These are phyloP conservation scores for Papilio machaon DNA, from an alignment of 1,140 invertebrate species.

Conservation along the genomic window DNA sequence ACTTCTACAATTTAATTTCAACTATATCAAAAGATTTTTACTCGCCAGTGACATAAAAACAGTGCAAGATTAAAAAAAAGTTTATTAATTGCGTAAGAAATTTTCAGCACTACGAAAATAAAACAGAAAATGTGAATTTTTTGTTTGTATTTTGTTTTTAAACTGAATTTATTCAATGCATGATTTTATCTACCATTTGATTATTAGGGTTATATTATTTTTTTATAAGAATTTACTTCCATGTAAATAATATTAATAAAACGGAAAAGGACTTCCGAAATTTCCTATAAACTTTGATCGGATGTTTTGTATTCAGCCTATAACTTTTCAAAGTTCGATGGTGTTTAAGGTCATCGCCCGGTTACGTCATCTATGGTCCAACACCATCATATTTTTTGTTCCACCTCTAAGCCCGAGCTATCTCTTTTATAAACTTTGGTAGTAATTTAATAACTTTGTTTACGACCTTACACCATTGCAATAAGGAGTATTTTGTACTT, in stretches of 20 bases:
- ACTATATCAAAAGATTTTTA: not conserved
- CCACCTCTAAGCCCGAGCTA: slow-evolving; percentile 45
- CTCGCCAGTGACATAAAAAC: not conserved
- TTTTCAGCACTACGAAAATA: too few relatives aligned
- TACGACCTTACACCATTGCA: slow-evolving; percentile 37
- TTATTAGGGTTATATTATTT: too few relatives aligned
- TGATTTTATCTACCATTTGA: too few relatives aligned
- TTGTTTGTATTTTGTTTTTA: too few relatives aligned
- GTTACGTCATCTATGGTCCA: slow-evolving; percentile 67
- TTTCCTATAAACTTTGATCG: slow-evolving; percentile 22
- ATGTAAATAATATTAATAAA: not conserved
- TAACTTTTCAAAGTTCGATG: slow-evolving; percentile 54
- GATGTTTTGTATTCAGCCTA: slow-evolving; percentile 54
- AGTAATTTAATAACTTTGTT: slow-evolving; percentile 36
- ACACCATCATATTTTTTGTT: slow-evolving; percentile 67
- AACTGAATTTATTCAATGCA: too few relatives aligned
- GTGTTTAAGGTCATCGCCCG: slow-evolving; percentile 59
- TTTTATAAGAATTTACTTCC: not conserved
- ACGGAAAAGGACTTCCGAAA: slow-evolving; percentile 32
- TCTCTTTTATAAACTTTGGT: slow-evolving; percentile 34
- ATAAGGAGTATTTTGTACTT: slow-evolving; percentile 38
- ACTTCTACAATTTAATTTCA: too few relatives aligned
- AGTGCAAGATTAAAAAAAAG: too few relatives aligned
- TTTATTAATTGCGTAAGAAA: too few relatives aligned
- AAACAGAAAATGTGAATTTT: too few relatives aligned